Percentiles rank a stretch among this genome's conserved stretches.
Evolutionary conservation across 2,888 invertebrate genomes (phyloP).

Genomic region (Parelbella ahira): DNA sequence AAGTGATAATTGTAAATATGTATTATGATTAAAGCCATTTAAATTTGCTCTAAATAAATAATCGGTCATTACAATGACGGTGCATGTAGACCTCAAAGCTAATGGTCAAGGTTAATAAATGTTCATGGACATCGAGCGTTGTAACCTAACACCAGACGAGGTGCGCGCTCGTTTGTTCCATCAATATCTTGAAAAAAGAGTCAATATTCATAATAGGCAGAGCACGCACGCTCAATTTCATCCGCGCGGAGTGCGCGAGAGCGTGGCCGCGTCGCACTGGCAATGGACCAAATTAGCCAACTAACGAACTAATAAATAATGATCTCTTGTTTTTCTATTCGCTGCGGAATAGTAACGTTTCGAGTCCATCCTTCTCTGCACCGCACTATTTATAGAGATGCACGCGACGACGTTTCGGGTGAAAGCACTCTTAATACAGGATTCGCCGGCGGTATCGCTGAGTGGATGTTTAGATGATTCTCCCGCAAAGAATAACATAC

Average conservation of each 20-base stretch:
- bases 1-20: too few species aligned
- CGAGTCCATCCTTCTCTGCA: constrained; percentile 66
- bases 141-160: too few species aligned
- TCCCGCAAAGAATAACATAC: constrained; percentile 48
- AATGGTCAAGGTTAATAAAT: too few species aligned
- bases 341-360: constrained; percentile 73
- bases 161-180: too few species aligned
- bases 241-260: constrained; percentile 66
- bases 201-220: constrained; percentile 34
- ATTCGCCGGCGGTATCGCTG: constrained; percentile 63
- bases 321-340: constrained; percentile 80
- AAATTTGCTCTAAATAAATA: too few species aligned
- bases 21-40: too few species aligned
- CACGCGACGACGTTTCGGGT: constrained; percentile 76
- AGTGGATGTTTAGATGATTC: constrained; percentile 38
- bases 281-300: constrained; percentile 78
- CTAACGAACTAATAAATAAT: constrained; percentile 80
- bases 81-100: too few species aligned
- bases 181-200: too few species aligned
- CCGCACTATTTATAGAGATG: constrained; percentile 68
- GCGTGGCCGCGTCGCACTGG: constrained; percentile 72
- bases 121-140: too few species aligned
- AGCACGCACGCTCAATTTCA: constrained; percentile 68
- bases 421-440: constrained; percentile 74
- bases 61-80: too few species aligned